phyloP scores from a whole-genome alignment of 2,888 invertebrate species.

The Vandiemenella viatica region DNA sequence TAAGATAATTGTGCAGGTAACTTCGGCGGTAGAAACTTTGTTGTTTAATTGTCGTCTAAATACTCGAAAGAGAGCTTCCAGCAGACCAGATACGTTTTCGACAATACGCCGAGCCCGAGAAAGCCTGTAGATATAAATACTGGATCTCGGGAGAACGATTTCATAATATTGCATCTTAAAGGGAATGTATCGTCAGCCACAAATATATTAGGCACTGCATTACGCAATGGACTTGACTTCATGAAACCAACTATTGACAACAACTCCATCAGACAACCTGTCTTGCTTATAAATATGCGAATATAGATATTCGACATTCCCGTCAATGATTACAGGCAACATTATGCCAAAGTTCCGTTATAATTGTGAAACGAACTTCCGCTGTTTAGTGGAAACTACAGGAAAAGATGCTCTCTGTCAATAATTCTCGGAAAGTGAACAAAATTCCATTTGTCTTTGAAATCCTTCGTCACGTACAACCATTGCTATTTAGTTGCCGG shows the following conservation, averaged over 20 bases:
- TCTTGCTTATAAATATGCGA: too few species aligned
- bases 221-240: too few species aligned
- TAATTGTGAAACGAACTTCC: not conserved
- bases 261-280: too few species aligned
- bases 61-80: conserved; percentile 13
- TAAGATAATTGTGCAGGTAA: too few species aligned
- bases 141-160: not conserved
- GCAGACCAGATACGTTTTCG: conserved; percentile 15
- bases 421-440: too few species aligned
- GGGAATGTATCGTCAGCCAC: conserved; percentile 18
- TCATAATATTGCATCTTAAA: conserved; percentile 4
- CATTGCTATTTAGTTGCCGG: too few species aligned
- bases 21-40: too few species aligned
- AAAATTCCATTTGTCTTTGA: too few species aligned
- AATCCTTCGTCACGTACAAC: too few species aligned
- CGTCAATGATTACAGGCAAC: too few species aligned
- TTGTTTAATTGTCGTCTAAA: conserved; percentile 8
- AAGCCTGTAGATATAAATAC: conserved; percentile 5
- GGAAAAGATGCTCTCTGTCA: not conserved
- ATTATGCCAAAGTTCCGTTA: conserved; percentile 14
- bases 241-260: too few species aligned
- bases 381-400: not conserved
- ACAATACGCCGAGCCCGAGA: conserved; percentile 9
- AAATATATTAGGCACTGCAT: conserved; percentile 20
- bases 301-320: too few species aligned